These are phyloP conservation scores for Chloropsis hardwickii DNA, from an alignment of 2,113 vertebrate species.

Conservation along the genomic window DNA sequence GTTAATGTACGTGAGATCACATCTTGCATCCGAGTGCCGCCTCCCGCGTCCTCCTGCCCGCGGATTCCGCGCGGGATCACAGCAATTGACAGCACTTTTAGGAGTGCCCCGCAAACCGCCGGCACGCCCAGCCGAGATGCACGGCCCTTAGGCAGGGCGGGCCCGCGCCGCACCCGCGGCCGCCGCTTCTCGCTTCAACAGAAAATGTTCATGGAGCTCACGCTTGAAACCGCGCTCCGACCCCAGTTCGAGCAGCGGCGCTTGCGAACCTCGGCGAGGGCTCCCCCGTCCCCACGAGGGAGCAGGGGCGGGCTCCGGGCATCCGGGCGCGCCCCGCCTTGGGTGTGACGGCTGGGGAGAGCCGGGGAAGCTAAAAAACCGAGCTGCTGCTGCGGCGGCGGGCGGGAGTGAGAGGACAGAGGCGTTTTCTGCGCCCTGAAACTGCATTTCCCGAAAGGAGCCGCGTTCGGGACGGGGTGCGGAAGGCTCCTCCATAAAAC, in stretches of 20 bases:
- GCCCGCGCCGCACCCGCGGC: neutral
- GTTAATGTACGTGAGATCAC: neutral
- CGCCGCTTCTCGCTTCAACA: neutral
- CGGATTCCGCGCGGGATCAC: neutral
- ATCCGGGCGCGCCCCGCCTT: neutral
- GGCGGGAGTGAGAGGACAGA: neutral
- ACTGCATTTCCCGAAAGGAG: neutral
- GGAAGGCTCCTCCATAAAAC: neutral
- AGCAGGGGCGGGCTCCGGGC: neutral
- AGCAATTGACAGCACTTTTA: accelerated
- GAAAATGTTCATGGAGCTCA: neutral
- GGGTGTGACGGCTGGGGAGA: neutral
- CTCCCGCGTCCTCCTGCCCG: neutral
- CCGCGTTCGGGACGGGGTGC: neutral
- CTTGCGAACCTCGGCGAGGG: neutral
- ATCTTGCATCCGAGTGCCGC: neutral
- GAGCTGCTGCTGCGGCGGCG: neutral
- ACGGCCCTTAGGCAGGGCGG: neutral
- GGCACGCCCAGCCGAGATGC: neutral
- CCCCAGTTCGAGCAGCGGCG: neutral
- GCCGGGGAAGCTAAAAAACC: neutral
- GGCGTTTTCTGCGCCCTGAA: neutral
- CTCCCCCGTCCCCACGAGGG: neutral
- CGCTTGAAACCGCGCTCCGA: neutral
- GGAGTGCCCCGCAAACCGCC: neutral